phyloP scores from a whole-genome alignment of 2,797 vertebrate species.

The Dendrocincla tyrannina region DNA sequence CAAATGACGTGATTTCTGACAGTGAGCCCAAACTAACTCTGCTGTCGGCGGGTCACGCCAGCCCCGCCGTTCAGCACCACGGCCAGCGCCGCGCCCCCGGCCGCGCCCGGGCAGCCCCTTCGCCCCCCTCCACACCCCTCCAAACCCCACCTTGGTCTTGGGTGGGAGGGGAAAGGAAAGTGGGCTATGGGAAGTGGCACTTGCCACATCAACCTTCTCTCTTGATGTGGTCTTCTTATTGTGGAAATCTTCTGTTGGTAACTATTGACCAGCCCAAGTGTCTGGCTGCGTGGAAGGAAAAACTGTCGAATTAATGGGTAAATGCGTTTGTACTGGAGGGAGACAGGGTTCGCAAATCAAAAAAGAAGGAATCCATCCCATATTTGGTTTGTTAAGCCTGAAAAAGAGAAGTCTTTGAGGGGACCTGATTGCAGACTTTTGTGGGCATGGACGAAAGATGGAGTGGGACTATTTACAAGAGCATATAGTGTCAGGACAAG shows the following conservation, averaged over 20 bases:
- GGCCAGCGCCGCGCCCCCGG: background rate
- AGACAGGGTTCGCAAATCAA: background rate
- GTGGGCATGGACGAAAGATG: no score
- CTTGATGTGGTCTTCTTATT: background rate
- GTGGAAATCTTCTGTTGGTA: background rate
- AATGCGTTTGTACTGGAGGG: background rate
- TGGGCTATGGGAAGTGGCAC: rapidly evolving
- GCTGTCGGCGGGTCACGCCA: rapidly evolving
- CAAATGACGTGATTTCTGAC: rapidly evolving
- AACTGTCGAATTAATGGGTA: background rate
- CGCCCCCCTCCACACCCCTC: no score
- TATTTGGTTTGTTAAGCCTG: background rate
- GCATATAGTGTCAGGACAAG: rapidly evolving
- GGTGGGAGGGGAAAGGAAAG: background rate
- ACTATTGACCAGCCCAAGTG: background rate
- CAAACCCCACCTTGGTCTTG: rapidly evolving
- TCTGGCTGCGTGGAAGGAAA: background rate
- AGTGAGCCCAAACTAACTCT: rapidly evolving
- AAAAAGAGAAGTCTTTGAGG: background rate
- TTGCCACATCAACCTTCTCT: rapidly evolving
- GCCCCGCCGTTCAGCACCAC: constrained; percentile 31
- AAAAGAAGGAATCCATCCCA: background rate
- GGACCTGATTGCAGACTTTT: rapidly evolving
- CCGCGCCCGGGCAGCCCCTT: background rate
- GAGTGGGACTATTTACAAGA: no score